Evolutionary conservation across 2,888 invertebrate species (phyloP), one percentile per base, ranked within the genome.

Genomic region (Limnephilus marmoratus): DNA sequence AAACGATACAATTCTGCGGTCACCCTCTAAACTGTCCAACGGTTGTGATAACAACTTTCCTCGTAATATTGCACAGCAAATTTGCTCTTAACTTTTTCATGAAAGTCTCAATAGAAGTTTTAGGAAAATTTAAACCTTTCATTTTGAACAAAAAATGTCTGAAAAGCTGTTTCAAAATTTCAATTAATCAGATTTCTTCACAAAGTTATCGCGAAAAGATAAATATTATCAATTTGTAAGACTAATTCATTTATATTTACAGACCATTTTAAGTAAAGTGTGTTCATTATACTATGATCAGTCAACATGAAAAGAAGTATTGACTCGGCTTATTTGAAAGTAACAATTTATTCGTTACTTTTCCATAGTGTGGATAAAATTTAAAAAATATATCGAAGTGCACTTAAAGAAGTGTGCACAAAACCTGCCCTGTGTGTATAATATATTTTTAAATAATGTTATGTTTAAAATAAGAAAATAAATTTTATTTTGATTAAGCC

Each of bases 401-500:
- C 68, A 24, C 24, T 24, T n/a, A 9, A 68, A 68, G 9, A 68
- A 68, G 24, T 24, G 9, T n/a, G 68, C 24, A 24, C n/a, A 90
- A 34, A 31, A 68, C n/a, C 91, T 93, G 93, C 93, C 93, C 90
- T 92, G 92, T 93, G 93, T 93, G 93, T 93, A 92, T 81, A 92
- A 92, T 92, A 93, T 93, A 93, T 85, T 93, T 85, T 68, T 93
- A 93, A 93, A 93, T 93, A 93, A 93, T 93, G 91, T 90, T 87
- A 91, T 93, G 93, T 93, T 91, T 93, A 93, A 93, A 93, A 93
- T 93, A 93, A 93, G 93, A 93, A 92, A 92, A 85, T 92, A 93
- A 93, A 93, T 92, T 92, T 45, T 49, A 81, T 81, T 85, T 92
- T 90, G 68, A 87, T 89, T 89, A 81, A 80, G 81, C 92, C 92